These are phyloP conservation scores for Scaptomyza flava DNA, from an alignment of 2,888 invertebrate genomes.

Conservation along the genomic window DNA sequence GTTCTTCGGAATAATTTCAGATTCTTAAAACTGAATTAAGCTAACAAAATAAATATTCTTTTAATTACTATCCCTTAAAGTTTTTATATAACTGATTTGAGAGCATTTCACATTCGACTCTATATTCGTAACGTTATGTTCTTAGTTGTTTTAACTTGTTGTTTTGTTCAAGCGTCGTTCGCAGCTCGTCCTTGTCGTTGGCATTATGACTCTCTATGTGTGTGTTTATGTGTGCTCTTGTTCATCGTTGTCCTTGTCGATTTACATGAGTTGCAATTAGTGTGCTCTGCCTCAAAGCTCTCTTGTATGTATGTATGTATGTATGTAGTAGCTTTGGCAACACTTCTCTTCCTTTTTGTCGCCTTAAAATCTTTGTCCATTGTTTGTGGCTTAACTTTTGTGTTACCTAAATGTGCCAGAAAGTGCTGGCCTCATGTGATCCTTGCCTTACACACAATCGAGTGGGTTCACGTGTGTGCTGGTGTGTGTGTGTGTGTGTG, in stretches of 20 bases:
- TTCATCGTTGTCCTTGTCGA: constrained; percentile 68
- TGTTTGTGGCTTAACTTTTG: constrained; percentile 70
- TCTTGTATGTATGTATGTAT: constrained; percentile 21
- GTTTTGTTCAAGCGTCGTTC: constrained; percentile 45
- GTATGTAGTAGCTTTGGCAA: constrained; percentile 60
- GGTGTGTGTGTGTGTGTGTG: constrained; percentile 11
- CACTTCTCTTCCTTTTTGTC: constrained; percentile 38
- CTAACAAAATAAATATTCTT: too few relatives aligned
- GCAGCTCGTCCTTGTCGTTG: constrained; percentile 60
- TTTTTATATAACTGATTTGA: not conserved
- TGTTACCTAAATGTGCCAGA: constrained; percentile 70
- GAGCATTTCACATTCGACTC: constrained; percentile 1
- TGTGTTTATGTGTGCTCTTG: constrained; percentile 20
- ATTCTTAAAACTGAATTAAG: too few relatives aligned
- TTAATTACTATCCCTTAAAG: too few relatives aligned
- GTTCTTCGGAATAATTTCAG: too few relatives aligned
- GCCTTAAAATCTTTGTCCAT: constrained; percentile 32
- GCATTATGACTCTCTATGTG: constrained; percentile 57
- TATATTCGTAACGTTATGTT: not conserved
- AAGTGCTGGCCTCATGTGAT: constrained; percentile 55
- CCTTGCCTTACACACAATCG: constrained; percentile 27
- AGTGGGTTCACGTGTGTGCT: too few relatives aligned
- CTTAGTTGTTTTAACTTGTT: constrained; percentile 47
- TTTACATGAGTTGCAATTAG: constrained; percentile 78
- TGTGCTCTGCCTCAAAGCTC: constrained; percentile 66